Evolutionary conservation across 1,140 invertebrate species (phyloP).

Genomic region (Venturia canescens): DNA sequence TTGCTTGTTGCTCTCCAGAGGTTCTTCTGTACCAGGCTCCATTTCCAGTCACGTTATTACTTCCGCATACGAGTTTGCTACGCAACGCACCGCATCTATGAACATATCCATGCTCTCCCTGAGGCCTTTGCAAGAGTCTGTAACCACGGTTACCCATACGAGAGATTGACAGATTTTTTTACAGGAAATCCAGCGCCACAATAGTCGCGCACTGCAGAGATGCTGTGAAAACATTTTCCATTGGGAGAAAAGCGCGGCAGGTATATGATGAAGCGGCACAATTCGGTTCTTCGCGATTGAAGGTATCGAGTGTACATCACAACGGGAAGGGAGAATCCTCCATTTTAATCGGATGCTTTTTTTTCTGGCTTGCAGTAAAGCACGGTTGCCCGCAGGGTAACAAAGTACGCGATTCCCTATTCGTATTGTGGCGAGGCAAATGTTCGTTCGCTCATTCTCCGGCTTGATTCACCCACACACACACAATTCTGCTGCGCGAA

Average conservation of each 20-base stretch:
- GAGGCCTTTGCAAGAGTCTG: not conserved
- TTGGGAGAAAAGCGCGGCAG: not conserved
- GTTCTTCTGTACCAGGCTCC: not conserved
- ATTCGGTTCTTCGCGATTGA: not conserved
- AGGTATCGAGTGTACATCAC: not conserved
- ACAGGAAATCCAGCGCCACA: not conserved
- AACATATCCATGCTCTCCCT: not conserved
- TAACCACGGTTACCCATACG: not conserved
- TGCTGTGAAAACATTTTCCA: not conserved
- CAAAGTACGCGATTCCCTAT: too few relatives aligned
- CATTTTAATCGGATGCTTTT: not conserved
- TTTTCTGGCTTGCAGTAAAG: not conserved
- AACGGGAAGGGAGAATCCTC: not conserved
- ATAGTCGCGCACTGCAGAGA: not conserved
- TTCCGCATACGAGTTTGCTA: slow-evolving; percentile 4
- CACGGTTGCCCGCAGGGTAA: too few relatives aligned
- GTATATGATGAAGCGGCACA: not conserved
- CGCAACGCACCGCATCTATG: slow-evolving; percentile 1
- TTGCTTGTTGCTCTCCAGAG: not conserved
- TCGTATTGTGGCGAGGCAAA: too few relatives aligned
- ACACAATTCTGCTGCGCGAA: too few relatives aligned
- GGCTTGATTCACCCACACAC: not conserved
- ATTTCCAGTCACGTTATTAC: not conserved
- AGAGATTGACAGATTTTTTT: slow-evolving; percentile 15
- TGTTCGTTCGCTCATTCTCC: too few relatives aligned